Evolutionary conservation across 23 tunicate species (phyloP), one percentile per base, ranked within the genome.

Genomic region (Styela plicata): DNA sequence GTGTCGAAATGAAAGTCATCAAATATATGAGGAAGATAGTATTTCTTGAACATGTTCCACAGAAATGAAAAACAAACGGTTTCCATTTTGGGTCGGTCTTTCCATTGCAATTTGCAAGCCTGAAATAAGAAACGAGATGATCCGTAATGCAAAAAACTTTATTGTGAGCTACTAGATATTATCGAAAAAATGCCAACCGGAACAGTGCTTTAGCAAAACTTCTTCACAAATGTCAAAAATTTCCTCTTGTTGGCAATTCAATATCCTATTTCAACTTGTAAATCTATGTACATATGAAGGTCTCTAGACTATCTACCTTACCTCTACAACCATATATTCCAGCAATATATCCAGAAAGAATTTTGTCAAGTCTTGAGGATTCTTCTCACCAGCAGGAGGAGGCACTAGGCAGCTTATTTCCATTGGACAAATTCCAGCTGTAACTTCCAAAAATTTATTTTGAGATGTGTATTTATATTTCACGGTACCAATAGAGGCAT

Each of bases 21-120:
- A 82, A 94, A 94, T 2, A 86, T 86, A 82, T 88, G 87, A 24
- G 84, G 83, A 28, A 94, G 84, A 34, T 94, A 94, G 71, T 88
- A 69, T 33, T 88, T 36, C 70, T 94, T 94, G 82, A 94, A 94
- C 71, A 94, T 69, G 77, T 94, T 89, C 98, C 98, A 94, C 63
- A 94, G 63, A 71, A 88, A 94, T 44, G 86, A 77, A 69, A 94
- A 88, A 75, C 87, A 76, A 19, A 62, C 36, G 3, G 53, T 74
- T 21, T 81, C 64, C 90, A 74, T 74, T 64, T 63, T 77, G 23
- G 75, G 69, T 36, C 74, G 44, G 53, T 84, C 82, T 74, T 92
- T 92, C 97, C 97, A 92, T 66, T 79, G 64, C 21, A 92, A 57
- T 13, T 53, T 44, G 67, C 27, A 76, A 23, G 81, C 64, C 81